Percentiles rank a stretch among this genome's conserved stretches.
Evolutionary conservation across 2,113 vertebrate genomes (phyloP).

Genomic region (Nipponia nippon): DNA sequence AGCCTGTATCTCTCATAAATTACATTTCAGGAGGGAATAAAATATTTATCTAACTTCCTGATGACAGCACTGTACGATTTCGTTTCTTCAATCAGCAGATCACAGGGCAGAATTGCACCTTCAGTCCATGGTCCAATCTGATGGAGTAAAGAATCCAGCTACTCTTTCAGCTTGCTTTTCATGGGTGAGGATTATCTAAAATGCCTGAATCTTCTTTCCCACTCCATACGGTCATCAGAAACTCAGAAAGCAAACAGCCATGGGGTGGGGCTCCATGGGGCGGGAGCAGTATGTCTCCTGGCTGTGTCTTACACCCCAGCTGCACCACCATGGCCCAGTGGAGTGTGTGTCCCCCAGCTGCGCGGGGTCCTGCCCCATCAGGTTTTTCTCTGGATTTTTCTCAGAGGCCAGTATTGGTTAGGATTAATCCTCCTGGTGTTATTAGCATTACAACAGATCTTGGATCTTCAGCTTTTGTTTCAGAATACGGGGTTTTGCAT

Average conservation of each 20-base stretch:
- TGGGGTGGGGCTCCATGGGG: fast-evolving
- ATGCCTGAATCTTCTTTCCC: not conserved
- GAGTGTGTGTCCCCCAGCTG: not conserved
- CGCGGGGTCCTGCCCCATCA: not conserved
- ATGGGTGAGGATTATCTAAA: not conserved
- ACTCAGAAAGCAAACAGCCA: not conserved
- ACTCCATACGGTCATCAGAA: fast-evolving
- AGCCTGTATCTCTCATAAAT: not conserved
- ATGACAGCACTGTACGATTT: not conserved
- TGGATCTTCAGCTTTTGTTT: not conserved
- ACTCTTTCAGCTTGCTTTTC: not conserved
- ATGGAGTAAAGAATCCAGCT: not conserved
- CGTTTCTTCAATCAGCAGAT: not conserved
- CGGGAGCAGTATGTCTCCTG: not conserved
- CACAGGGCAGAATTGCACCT: not conserved
- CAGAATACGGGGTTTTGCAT: not conserved
- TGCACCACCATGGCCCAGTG: fast-evolving
- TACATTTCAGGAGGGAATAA: not conserved
- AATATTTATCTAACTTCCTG: not conserved
- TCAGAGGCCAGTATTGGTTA: not conserved
- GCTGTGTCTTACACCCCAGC: not conserved
- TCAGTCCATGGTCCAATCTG: not conserved
- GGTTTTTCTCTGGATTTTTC: not conserved
- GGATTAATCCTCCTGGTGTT: not conserved
- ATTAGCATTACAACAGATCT: not conserved